Evolutionary conservation across 2,888 invertebrate species (phyloP).

Genomic region (Pecten maximus): DNA sequence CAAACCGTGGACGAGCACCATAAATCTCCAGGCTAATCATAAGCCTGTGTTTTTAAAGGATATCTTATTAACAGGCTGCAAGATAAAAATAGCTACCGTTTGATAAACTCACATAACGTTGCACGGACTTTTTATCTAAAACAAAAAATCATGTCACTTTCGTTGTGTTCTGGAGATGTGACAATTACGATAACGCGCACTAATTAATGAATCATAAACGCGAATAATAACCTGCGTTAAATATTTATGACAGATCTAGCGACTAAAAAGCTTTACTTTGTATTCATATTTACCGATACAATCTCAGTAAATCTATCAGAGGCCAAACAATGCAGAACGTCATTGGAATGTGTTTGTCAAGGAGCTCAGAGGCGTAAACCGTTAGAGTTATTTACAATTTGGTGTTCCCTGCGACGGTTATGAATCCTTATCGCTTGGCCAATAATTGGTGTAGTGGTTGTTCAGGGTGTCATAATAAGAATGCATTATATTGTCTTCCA

Average conservation of each 20-base stretch:
- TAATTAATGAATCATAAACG: constrained; percentile 13
- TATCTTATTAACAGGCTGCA: background rate
- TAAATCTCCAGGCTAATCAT: background rate
- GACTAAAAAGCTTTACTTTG: background rate
- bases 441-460: background rate
- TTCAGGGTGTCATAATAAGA: background rate
- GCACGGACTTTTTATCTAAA: background rate
- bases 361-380: background rate
- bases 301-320: background rate
- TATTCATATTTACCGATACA: background rate
- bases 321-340: constrained; percentile 2
- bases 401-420: background rate
- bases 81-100: constrained; percentile 3
- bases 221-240: background rate
- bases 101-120: background rate
- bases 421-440: background rate
- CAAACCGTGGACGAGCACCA: background rate
- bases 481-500: background rate
- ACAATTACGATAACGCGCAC: background rate
- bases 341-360: constrained; percentile 1
- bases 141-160: constrained; percentile 29
- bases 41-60: background rate
- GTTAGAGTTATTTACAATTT: background rate
- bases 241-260: constrained; percentile 30
- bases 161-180: background rate